Evolutionary conservation across 2,797 vertebrate genomes (phyloP).

Genomic region (Parambassis ranga): DNA sequence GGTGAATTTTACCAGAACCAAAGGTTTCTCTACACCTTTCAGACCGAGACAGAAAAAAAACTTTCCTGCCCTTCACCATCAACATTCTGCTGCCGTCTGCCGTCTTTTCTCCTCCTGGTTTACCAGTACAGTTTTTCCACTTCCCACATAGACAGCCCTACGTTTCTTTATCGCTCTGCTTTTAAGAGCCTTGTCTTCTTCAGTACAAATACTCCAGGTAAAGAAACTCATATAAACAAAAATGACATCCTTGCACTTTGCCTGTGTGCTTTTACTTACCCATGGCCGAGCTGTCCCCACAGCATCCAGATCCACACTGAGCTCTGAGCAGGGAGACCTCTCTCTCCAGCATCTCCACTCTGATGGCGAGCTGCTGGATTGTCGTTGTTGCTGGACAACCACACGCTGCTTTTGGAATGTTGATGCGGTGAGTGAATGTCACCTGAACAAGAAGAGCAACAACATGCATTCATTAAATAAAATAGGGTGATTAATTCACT

Average conservation of each 20-base stretch:
- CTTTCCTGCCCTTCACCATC: constrained; percentile 13
- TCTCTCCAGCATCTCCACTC: constrained; percentile 95
- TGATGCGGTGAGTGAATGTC: constrained; percentile 97
- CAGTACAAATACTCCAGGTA: not conserved
- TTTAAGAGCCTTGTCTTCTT: not conserved
- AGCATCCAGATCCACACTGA: constrained; percentile 90
- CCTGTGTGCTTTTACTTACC: constrained; percentile 78
- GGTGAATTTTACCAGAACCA: constrained; percentile 16
- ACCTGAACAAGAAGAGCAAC: constrained; percentile 65
- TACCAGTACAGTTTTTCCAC: not conserved
- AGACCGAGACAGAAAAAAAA: constrained; percentile 10
- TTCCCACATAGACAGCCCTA: not conserved
- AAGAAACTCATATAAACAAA: not conserved
- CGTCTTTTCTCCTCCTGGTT: constrained; percentile 10
- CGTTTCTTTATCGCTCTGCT: not conserved
- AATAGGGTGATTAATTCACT: too few relatives aligned
- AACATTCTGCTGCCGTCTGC: constrained; percentile 25
- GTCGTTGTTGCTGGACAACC: constrained; percentile 82
- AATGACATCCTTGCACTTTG: not conserved
- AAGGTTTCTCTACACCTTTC: constrained; percentile 26
- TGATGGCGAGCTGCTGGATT: constrained; percentile 90
- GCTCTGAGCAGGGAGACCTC: constrained; percentile 91
- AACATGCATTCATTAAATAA: not conserved
- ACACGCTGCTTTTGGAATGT: constrained; percentile 93
- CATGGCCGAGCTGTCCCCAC: constrained; percentile 89